A percentile compares a stretch with the other conserved stretches of the same genome.
phyloP scores from a whole-genome alignment of 2,113 vertebrate genomes.

The Actinemys pallida region DNA sequence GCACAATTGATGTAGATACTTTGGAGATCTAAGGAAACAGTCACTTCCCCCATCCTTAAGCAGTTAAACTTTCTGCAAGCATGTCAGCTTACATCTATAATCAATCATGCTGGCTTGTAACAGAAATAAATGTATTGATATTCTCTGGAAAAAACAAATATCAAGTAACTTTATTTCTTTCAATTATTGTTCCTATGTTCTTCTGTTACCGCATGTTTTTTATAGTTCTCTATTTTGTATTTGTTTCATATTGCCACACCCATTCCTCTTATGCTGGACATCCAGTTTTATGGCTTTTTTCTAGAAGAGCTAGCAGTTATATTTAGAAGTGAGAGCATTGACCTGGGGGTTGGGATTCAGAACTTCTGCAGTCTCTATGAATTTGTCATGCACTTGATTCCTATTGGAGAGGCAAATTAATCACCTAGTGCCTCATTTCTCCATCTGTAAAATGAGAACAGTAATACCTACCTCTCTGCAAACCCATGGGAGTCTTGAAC shows the following conservation, averaged over 20 bases:
- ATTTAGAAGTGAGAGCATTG: neutral
- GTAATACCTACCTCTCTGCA: neutral
- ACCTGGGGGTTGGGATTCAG: neutral
- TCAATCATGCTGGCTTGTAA: neutral
- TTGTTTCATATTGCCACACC: neutral
- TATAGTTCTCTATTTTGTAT: neutral
- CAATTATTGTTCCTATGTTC: neutral
- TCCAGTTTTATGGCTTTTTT: neutral
- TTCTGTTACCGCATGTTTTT: neutral
- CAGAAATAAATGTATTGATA: neutral
- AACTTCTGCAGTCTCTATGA: neutral
- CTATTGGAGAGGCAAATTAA: neutral
- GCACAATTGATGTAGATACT: neutral
- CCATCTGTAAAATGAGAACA: neutral
- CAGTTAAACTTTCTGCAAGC: neutral
- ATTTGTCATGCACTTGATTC: neutral
- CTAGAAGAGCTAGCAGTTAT: neutral
- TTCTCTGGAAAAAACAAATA: neutral
- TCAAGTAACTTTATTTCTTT: neutral
- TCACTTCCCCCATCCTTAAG: neutral
- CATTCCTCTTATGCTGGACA: neutral
- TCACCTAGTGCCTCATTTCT: neutral
- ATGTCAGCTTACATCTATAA: neutral
- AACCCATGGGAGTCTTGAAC: neutral
- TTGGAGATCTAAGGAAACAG: neutral